Evolutionary conservation across 2,113 vertebrate genomes (phyloP), one percentile per base, ranked within the genome.

Genomic region (Nannobrachium achirus): DNA sequence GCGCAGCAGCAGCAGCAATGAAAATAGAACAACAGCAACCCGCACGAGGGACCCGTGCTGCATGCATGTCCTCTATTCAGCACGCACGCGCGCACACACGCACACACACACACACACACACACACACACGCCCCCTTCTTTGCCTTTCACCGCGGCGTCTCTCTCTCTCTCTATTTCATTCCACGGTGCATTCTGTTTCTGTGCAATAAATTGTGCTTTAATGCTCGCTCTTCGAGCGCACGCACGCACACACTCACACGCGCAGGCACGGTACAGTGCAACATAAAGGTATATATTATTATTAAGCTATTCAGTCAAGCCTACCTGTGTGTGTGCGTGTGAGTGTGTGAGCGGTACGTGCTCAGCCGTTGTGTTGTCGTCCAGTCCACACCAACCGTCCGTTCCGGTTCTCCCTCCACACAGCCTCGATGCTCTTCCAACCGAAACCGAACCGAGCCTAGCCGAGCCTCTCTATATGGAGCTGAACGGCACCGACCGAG

Each of bases 301-400:
- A n/a, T n/a, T n/a, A n/a, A n/a, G n/a, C n/a, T n/a, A 9, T 52
- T 45, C 39, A 53, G 16, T 13, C 25, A 60, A n/a, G n/a, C n/a
- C n/a, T 89, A 90, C 89, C 89, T 90, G 83, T 42, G 80, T 53
- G 7, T 84, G 74, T 82, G 66, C 60, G 79, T 73, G n/a, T n/a
- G n/a, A n/a, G n/a, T n/a, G n/a, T n/a, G n/a, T n/a, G n/a, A n/a
- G n/a, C n/a, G n/a, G n/a, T n/a, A n/a, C n/a, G n/a, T n/a, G n/a
- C n/a, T 86, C 76, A 80, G 84, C 85, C 86, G 84, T 82, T 77
- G 86, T 81, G 25, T 25, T 25, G 25, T 25, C n/a, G n/a, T 25
- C 25, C 25, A n/a, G 25, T 25, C 25, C 25, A 25, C 25, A 2
- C 25, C 25, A 25, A 25, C 25, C 25, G 25, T 25, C 25, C 25